phyloP scores from a whole-genome alignment of 2,797 vertebrate species.

The Myotis myotis region DNA sequence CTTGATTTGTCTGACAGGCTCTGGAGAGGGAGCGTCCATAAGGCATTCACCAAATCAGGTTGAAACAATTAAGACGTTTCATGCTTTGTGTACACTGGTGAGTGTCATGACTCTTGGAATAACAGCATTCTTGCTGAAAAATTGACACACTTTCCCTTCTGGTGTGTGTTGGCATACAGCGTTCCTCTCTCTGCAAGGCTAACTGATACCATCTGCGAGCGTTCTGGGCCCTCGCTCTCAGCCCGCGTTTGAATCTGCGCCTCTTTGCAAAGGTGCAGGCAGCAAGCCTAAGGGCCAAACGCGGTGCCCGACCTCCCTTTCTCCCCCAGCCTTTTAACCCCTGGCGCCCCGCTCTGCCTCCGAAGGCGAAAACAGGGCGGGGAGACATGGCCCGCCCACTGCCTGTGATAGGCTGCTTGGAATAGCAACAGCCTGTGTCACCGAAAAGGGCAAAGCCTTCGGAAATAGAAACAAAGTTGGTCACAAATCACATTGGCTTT shows the following conservation, averaged over 20 bases:
- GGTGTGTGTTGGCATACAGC: slow-evolving; percentile 45
- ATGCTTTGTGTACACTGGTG: not conserved
- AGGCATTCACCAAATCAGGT: not conserved
- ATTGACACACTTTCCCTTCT: not conserved
- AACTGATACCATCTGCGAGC: not conserved
- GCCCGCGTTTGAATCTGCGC: not conserved
- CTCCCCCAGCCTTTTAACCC: slow-evolving; percentile 54
- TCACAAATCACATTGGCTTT: slow-evolving; percentile 80
- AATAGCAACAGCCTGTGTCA: slow-evolving; percentile 88
- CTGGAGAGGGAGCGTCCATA: not conserved
- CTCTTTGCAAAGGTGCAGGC: not conserved
- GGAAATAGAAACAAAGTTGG: slow-evolving; percentile 88
- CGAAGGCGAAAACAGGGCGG: slow-evolving; percentile 78
- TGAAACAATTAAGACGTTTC: not conserved
- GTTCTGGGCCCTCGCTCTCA: not conserved
- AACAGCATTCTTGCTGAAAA: slow-evolving; percentile 32
- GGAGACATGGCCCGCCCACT: slow-evolving; percentile 81
- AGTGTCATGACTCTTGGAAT: not conserved
- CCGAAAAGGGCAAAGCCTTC: slow-evolving; percentile 88
- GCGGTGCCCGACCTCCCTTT: slow-evolving; percentile 28
- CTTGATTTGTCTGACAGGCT: not conserved
- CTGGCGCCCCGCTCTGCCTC: slow-evolving; percentile 75
- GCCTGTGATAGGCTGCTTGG: slow-evolving; percentile 86
- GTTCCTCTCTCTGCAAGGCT: slow-evolving; percentile 25
- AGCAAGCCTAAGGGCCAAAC: slow-evolving; percentile 30